A percentile compares a stretch with the other conserved stretches of the same genome.
phyloP scores from a whole-genome alignment of 2,113 vertebrate species.

The Excalfactoria chinensis region DNA sequence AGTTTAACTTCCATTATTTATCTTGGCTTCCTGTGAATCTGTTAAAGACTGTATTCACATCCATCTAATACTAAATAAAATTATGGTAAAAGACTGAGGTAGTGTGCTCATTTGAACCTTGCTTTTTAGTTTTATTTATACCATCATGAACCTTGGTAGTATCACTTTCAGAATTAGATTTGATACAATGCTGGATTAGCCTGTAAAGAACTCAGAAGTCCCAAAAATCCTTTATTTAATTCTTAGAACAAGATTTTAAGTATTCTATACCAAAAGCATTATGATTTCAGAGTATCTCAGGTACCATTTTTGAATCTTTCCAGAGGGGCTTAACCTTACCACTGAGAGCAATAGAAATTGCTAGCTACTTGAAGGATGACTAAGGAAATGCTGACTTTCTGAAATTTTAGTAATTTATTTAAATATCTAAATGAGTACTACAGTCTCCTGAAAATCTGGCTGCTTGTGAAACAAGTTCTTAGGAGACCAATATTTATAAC shows the following conservation, averaged over 20 bases:
- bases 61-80: neutral
- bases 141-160: neutral
- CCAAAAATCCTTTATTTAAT: neutral
- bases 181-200: neutral
- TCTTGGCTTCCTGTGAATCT: neutral
- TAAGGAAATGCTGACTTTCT: neutral
- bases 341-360: neutral
- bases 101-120: neutral
- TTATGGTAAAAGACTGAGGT: neutral
- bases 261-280: neutral
- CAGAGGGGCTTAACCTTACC: neutral
- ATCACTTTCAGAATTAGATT: neutral
- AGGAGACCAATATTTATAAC: neutral
- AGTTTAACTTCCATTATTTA: neutral
- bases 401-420: neutral
- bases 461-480: neutral
- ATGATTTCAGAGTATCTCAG: neutral
- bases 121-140: neutral
- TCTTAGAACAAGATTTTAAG: neutral
- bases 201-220: neutral
- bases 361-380: neutral
- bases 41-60: neutral
- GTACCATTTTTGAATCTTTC: neutral
- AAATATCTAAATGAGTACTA: neutral
- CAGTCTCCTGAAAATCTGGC: neutral